These are phyloP conservation scores for Xiphydria camelus DNA, from an alignment of 2,888 invertebrate genomes.

Conservation along the genomic window DNA sequence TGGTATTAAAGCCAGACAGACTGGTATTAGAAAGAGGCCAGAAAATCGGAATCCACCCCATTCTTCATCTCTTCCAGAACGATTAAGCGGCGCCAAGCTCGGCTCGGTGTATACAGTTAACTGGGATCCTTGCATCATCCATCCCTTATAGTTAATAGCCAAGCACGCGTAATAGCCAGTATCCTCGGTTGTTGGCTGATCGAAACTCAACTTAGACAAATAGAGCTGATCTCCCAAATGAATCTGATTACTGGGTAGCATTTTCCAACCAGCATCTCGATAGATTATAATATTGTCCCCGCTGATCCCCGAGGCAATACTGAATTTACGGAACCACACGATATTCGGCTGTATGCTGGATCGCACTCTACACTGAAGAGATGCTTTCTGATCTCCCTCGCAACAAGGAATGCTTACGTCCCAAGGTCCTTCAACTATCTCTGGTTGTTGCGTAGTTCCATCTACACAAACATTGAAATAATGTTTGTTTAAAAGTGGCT, in stretches of 20 bases:
- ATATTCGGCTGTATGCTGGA: constrained; percentile 11
- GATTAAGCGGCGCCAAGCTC: constrained; percentile 7
- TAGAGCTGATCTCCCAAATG: constrained; percentile 12
- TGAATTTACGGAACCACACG: constrained; percentile 14
- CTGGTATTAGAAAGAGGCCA: constrained; percentile 13
- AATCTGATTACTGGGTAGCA: constrained; percentile 15
- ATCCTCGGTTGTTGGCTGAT: constrained; percentile 7
- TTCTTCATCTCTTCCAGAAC: constrained; percentile 5
- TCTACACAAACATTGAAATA: constrained; percentile 7
- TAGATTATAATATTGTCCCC: constrained; percentile 10
- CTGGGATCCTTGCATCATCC: constrained; percentile 15
- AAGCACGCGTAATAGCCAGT: constrained; percentile 14
- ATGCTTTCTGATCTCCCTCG: constrained; percentile 11
- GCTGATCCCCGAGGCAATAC: neutral
- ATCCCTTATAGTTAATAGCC: constrained; percentile 16
- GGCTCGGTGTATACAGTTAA: constrained; percentile 9
- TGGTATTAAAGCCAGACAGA: constrained; percentile 10
- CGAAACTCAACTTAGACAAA: constrained; percentile 15
- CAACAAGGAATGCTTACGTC: constrained; percentile 10
- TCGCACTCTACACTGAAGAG: constrained; percentile 11
- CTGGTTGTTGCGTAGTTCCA: constrained; percentile 11
- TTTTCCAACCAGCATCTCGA: constrained; percentile 9
- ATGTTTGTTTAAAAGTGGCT: too few species aligned
- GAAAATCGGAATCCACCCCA: constrained; percentile 15
- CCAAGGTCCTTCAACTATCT: constrained; percentile 14